Base-by-base conservation (phyloP, 1,140 invertebrate genomes). In the Teleogryllus occipitalis region DNA sequence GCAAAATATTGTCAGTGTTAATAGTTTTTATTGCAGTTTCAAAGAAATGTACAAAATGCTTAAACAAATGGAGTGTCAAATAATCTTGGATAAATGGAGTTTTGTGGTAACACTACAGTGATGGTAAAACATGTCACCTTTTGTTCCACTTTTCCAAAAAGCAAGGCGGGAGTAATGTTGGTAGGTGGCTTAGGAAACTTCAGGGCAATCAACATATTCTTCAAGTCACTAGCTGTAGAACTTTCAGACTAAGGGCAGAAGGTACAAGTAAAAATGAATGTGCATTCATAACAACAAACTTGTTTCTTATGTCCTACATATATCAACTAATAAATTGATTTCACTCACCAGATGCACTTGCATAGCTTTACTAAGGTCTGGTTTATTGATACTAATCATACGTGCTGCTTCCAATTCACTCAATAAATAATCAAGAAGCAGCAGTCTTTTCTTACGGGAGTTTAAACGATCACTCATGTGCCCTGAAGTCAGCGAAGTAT, bases 161-260 rank as follows among this genome's bases (percentile, higher is more conserved):
- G 85, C 83, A 92, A 87, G 77, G 91, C 90, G 1, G 92, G 82
- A 14, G 92, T 92, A 74, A 98, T 93, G 84, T 94, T 92, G 12
- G 92, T 89, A 12, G 96, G 96, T 76, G 96, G 94, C 84, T 96
- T 97, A 47, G 93, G 91, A 84, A 97, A 92, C 75, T 93, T 91
- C 18, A 98, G 87, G 22, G 91, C 89, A 80, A 93, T 91, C 12
- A 96, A 84, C 83, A 97, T 92, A 74, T 92, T 88, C 84, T 93
- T 93, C 80, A 98, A 85, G 83, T 93, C 88, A 81, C 89, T 90
- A 8, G 95, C 95, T 73, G 93, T 92, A 75, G 91, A 89, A 84
- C 92, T 94, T 88, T 97, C 96, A 86, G 90, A 88, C 93, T 96
- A 84, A 49, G 86, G 81, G 18, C 18, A 81, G 82, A 83, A 80